Base-by-base conservation (phyloP, 2,113 vertebrate species). In the Melanerpes formicivorus region DNA sequence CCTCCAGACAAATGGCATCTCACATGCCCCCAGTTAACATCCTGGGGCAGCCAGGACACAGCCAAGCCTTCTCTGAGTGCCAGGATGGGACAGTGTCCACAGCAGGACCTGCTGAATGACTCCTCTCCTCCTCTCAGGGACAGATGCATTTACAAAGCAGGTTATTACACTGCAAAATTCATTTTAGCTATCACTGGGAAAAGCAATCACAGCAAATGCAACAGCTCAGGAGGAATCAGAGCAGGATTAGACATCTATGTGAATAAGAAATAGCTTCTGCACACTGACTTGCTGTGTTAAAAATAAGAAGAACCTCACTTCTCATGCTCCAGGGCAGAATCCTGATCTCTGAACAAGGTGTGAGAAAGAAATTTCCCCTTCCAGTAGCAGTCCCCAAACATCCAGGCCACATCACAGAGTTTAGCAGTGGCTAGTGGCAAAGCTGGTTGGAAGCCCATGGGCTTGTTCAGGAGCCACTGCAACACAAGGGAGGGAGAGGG, bases 191-290 rank as follows among this genome's bases (percentile, higher is more conserved):
- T 85, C 83, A 77, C 58, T 79, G 46, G 76, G 3, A 85, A 95
- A 94, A 94, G 89, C 93, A 93, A 95, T 93, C 87, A 72, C 90
- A 88, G 93, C 50, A 72, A 93, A 93, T 72, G 87, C 80, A 96
- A 77, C 87, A 93, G 91, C 93, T 96, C 85, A 34, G 70, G 89
- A 91, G 91, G 85, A 93, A 94, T 92, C 91, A 72, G 89, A 80
- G 90, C n/a, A 65, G 94, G 91, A 96, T 95, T 92, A 94, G 91
- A 90, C 79, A 86, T 92, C 90, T 69, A 82, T 86, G 80, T 90
- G 91, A 86, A 83, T 80, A 96, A 94, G 87, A 89, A 95, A 93
- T 85, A 93, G 72, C 81, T 95, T 62, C 90, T 91, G 87, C 4
- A 18, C 87, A 90, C 93, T 9, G 2, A 78, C 87, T 90, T 80